Evolutionary conservation across 2,797 vertebrate genomes (phyloP).

Genomic region (Eurystomus glaucurus): DNA sequence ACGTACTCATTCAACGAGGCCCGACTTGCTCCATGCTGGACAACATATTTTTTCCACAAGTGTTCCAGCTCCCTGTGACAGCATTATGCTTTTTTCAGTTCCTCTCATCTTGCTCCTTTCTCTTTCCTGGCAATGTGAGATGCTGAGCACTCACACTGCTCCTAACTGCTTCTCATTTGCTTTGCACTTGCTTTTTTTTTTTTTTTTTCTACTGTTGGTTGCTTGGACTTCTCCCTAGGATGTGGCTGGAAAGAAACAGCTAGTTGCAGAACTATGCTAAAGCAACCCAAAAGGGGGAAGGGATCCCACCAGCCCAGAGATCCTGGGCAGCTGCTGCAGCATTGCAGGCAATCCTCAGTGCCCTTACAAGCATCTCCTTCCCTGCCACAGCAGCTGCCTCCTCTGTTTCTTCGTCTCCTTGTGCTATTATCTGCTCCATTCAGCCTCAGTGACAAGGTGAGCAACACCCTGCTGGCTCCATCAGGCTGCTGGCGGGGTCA

Average conservation of each 20-base stretch:
- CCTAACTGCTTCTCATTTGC: background rate
- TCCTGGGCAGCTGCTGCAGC: background rate
- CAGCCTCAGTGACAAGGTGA: background rate
- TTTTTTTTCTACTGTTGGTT: background rate
- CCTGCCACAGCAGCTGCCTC: background rate
- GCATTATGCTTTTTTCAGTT: fast-evolving
- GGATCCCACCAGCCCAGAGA: background rate
- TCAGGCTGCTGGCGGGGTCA: background rate
- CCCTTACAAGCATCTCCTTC: background rate
- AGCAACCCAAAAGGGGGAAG: background rate
- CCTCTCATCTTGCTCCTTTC: background rate
- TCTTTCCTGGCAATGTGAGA: fast-evolving
- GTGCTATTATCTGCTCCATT: fast-evolving
- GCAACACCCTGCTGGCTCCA: background rate
- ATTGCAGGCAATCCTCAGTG: background rate
- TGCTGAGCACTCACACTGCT: fast-evolving
- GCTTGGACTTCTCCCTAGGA: background rate
- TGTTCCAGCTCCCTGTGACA: background rate
- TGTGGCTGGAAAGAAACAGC: background rate
- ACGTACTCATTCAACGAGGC: background rate
- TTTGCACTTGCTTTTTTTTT: background rate
- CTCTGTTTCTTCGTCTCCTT: background rate
- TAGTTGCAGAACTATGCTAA: background rate
- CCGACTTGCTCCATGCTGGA: background rate
- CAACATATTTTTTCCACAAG: background rate